Evolutionary conservation across 2,113 vertebrate genomes (phyloP), one percentile per base, ranked within the genome.

Genomic region (Willisornis vidua): DNA sequence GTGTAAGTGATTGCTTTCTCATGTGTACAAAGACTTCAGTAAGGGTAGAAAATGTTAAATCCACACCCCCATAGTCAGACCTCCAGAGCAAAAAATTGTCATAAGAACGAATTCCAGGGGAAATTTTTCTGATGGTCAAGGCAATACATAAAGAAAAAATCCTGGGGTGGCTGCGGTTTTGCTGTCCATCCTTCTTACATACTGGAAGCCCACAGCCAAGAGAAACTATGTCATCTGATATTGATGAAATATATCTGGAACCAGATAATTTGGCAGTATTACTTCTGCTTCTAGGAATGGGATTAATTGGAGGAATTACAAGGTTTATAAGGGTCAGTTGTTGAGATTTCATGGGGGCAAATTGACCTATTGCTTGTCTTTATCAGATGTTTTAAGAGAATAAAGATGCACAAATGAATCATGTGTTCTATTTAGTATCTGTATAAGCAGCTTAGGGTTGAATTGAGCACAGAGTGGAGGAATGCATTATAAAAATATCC

Each of bases 41-140:
- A 85, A 48, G 10, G 46, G 54, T 55, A 85, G 88, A 89, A 94
- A 93, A 94, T 94, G 73, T 87, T 87, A 90, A 89, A 88, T 95
- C 45, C n/a, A 24, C 19, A 66, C 23, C 2, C 9, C 74, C 18
- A 7, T 33, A 2, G 0, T 59, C 3, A 0, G 6, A 51, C 80
- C 71, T 94, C 26, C 71, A 59, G 88, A 93, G 89, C 62, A 88
- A 46, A 90, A 20, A 45, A 85, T 96, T 0, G 43, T 95, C 94
- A 95, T 82, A 90, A 65, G 87, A 88, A 85, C 67, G 52, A 66
- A 80, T 81, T 96, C 74, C 31, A 54, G 67, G 51, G 83, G 77
- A 72, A 73, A n/a, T 65, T 91, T 94, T 85, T 91, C 35, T 89
- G 90, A 45, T n/a, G 23, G 39, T 59, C 41, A 46, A 72, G 85